Percentiles rank a stretch among this genome's conserved stretches.
These are phyloP conservation scores for Melanostoma mellinum DNA, from an alignment of 2,888 invertebrate genomes.

Conservation along the genomic window DNA sequence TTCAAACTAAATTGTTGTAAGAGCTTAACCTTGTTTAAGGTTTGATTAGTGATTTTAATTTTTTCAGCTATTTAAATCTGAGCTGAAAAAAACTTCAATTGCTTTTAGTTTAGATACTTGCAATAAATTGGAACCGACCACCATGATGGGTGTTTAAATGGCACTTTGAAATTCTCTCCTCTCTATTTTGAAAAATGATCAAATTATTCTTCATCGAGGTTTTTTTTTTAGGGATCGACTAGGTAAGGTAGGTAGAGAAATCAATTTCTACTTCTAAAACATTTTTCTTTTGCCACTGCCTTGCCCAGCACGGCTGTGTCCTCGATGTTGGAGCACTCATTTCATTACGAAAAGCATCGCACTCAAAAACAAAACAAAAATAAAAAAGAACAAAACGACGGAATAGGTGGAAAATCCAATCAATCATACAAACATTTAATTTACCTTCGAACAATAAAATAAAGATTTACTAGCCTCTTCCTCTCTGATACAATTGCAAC, in stretches of 20 bases:
- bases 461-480: conserved; percentile 57
- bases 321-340: neutral
- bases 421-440: conserved; percentile 70
- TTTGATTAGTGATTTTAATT: too few relatives aligned
- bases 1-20: too few relatives aligned
- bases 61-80: too few relatives aligned
- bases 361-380: neutral
- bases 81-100: too few relatives aligned
- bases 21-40: too few relatives aligned
- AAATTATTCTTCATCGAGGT: neutral
- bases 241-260: conserved; percentile 5
- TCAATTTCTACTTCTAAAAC: conserved; percentile 52
- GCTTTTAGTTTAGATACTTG: too few relatives aligned
- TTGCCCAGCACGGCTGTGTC: neutral
- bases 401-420: conserved; percentile 35
- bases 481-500: conserved; percentile 36
- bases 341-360: conserved; percentile 30
- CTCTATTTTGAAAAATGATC: neutral
- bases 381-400: neutral
- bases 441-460: conserved; percentile 53
- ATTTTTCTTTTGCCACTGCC: conserved; percentile 29
- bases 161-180: too few relatives aligned
- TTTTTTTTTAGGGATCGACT: neutral
- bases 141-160: too few relatives aligned
- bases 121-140: too few relatives aligned